Percentiles rank a stretch among this genome's conserved stretches.
Conservation (phyloP, 2,888 invertebrate species). For the Noctua comes region DNA sequence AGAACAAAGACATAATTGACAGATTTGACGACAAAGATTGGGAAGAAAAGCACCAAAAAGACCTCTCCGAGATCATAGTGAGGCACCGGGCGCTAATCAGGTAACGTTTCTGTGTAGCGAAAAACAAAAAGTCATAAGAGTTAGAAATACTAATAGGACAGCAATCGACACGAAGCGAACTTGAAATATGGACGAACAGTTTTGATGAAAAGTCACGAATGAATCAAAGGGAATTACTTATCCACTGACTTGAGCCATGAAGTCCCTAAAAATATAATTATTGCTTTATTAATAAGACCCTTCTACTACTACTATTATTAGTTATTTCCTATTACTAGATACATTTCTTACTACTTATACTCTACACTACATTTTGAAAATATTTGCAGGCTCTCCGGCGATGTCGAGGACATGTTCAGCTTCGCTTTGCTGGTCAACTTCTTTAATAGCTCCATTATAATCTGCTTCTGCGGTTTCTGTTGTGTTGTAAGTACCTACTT, state of each 20-base stretch:
- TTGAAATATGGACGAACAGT: not conserved
- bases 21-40: slow-evolving; percentile 56
- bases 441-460: slow-evolving; percentile 81
- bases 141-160: not conserved
- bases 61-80: slow-evolving; percentile 73
- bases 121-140: not conserved
- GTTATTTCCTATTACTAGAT: not conserved
- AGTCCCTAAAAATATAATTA: too few relatives aligned
- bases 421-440: slow-evolving; percentile 82
- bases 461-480: slow-evolving; percentile 79
- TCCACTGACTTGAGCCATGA: not conserved
- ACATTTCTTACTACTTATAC: not conserved
- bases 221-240: not conserved
- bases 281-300: too few relatives aligned
- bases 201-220: not conserved
- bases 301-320: too few relatives aligned
- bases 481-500: slow-evolving; percentile 72
- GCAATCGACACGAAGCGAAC: not conserved
- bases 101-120: slow-evolving; percentile 44
- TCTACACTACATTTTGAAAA: not conserved
- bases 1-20: slow-evolving; percentile 60
- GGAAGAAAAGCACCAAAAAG: slow-evolving; percentile 69
- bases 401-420: slow-evolving; percentile 77
- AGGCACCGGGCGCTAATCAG: slow-evolving; percentile 80
- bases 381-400: slow-evolving; percentile 72